A percentile compares a stretch with the other conserved stretches of the same genome.
These are phyloP conservation scores for Chloroclysta siterata DNA, from an alignment of 2,888 invertebrate species.

Conservation along the genomic window DNA sequence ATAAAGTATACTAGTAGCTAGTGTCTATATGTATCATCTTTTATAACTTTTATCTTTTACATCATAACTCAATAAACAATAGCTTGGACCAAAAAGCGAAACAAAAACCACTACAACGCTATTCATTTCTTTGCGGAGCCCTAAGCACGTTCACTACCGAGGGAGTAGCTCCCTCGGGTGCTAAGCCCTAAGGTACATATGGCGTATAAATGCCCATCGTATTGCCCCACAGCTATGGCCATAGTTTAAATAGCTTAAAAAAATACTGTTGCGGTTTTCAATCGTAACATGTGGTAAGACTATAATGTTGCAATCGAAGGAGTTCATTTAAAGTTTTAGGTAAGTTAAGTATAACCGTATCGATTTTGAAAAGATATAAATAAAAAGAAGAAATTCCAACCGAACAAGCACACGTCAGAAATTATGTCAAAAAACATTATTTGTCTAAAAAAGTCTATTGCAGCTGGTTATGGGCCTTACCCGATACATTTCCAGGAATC, in stretches of 20 bases:
- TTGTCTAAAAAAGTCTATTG: too few relatives aligned
- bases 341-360: too few relatives aligned
- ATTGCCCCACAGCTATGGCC: slow-evolving; percentile 59
- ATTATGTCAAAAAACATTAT: too few relatives aligned
- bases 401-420: too few relatives aligned
- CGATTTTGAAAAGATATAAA: too few relatives aligned
- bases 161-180: slow-evolving; percentile 65
- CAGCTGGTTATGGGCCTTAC: too few relatives aligned
- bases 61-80: slow-evolving; percentile 7
- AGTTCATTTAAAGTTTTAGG: slow-evolving; percentile 24
- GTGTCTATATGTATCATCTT: neutral
- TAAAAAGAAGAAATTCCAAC: too few relatives aligned
- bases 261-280: slow-evolving; percentile 54
- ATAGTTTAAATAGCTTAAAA: slow-evolving; percentile 48
- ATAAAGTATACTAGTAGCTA: neutral
- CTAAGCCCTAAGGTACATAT: slow-evolving; percentile 79
- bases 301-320: slow-evolving; percentile 28
- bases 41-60: too few relatives aligned
- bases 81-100: slow-evolving; percentile 12
- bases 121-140: slow-evolving; percentile 48
- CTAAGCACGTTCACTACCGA: slow-evolving; percentile 59
- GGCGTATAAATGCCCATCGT: slow-evolving; percentile 81
- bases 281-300: slow-evolving; percentile 44
- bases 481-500: too few relatives aligned
- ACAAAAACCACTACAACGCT: slow-evolving; percentile 36